Evolutionary conservation across 2,113 vertebrate species (phyloP).

Genomic region (Uria aalge): DNA sequence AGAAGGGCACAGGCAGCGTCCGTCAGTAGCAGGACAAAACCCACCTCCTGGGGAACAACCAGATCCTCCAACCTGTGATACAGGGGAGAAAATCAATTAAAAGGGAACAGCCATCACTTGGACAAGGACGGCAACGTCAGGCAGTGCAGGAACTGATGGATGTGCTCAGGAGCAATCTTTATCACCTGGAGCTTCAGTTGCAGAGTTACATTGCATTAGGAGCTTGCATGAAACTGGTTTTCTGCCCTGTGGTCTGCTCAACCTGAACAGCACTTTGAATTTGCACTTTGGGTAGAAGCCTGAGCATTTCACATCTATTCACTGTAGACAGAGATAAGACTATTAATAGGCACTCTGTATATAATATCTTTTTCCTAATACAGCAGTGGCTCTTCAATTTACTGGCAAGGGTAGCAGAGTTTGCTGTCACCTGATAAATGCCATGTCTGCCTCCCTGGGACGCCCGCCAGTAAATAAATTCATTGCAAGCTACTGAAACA

Average conservation of each 20-base stretch:
- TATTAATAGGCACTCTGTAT: not conserved
- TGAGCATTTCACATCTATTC: not conserved
- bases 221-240: not conserved
- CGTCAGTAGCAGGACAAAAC: not conserved
- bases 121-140: not conserved
- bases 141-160: not conserved
- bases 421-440: slow-evolving; percentile 6
- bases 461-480: not conserved
- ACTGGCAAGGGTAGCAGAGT: not conserved
- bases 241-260: not conserved
- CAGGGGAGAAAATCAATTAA: not conserved
- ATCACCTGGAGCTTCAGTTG: not conserved
- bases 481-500: not conserved
- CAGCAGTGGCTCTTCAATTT: not conserved
- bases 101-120: not conserved
- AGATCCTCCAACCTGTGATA: not conserved
- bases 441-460: not conserved
- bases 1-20: slow-evolving; percentile 1
- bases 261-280: not conserved
- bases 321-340: not conserved
- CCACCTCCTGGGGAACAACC: not conserved
- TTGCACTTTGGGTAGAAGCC: not conserved
- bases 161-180: not conserved
- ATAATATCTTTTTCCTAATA: not conserved
- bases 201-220: not conserved